Percentiles rank a stretch among this genome's conserved stretches.
Conservation (phyloP, 30 jellyfish, hydroid and myxozoan species). For the Calvadosia cruxmelitensis region DNA sequence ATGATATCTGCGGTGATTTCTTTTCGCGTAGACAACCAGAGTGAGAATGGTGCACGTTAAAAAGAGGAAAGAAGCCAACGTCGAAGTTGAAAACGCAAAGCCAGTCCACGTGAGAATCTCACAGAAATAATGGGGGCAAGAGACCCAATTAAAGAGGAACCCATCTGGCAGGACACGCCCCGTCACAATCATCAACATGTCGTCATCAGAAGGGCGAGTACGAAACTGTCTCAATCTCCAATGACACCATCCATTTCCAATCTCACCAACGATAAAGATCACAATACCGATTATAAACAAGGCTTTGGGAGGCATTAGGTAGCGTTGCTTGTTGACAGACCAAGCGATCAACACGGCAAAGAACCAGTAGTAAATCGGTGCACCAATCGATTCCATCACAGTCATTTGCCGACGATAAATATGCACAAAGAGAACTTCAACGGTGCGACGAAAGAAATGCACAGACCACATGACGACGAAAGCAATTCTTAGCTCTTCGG, state of each 20-base stretch:
- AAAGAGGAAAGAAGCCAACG: constrained; percentile 42
- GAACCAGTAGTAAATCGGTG: constrained; percentile 71
- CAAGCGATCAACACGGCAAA: constrained; percentile 43
- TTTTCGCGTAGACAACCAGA: constrained; percentile 36
- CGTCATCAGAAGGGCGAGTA: constrained; percentile 11
- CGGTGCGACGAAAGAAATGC: constrained; percentile 50
- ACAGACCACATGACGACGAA: constrained; percentile 44
- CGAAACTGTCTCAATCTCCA: constrained; percentile 45
- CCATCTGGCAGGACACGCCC: constrained; percentile 78
- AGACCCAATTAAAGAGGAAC: constrained; percentile 14
- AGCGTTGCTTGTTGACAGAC: constrained; percentile 29
- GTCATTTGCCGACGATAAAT: constrained; percentile 71
- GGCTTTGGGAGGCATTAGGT: constrained; percentile 6
- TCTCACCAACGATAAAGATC: constrained; percentile 42
- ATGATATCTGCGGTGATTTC: constrained; percentile 44
- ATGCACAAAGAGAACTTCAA: constrained; percentile 74
- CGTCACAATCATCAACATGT: not conserved
- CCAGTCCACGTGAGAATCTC: constrained; percentile 77
- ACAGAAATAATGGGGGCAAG: constrained; percentile 75
- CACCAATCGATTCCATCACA: constrained; percentile 58
- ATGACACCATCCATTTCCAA: constrained; percentile 70
- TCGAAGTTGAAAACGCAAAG: constrained; percentile 43
- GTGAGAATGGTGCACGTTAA: constrained; percentile 51
- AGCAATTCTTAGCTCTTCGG: constrained; percentile 2
- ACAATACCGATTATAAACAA: constrained; percentile 27